Evolutionary conservation across 1,140 invertebrate species (phyloP).

Genomic region (Kradibia gibbosae): DNA sequence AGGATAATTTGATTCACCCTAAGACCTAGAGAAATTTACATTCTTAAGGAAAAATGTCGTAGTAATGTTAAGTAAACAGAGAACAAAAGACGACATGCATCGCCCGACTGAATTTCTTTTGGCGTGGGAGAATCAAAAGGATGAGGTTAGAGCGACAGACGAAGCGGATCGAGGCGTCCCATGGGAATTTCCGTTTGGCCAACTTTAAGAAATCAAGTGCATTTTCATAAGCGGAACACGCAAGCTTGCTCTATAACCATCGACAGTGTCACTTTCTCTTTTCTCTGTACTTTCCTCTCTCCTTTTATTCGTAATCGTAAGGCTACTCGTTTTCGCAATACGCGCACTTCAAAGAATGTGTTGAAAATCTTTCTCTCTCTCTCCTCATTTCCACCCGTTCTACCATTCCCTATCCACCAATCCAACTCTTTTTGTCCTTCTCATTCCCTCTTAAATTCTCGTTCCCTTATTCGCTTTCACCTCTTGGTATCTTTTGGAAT

Average conservation of each 20-base stretch:
- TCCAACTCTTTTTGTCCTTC: neutral
- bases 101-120: neutral
- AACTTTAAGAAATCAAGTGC: constrained; percentile 53
- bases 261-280: constrained; percentile 29
- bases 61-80: constrained; percentile 8
- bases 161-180: constrained; percentile 44
- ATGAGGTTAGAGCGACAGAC: constrained; percentile 43
- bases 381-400: neutral
- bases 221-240: constrained; percentile 58
- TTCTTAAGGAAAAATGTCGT: constrained; percentile 32
- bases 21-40: constrained; percentile 32
- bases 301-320: constrained; percentile 11
- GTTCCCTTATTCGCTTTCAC: constrained; percentile 12
- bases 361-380: constrained; percentile 25
- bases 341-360: constrained; percentile 47
- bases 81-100: constrained; percentile 27
- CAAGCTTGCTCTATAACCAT: constrained; percentile 43
- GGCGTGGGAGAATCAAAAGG: constrained; percentile 24
- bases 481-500: constrained; percentile 32
- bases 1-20: constrained; percentile 28
- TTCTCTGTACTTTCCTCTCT: neutral
- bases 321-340: constrained; percentile 38
- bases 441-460: no score
- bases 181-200: constrained; percentile 54
- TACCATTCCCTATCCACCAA: neutral